Conservation (phyloP, 2,113 vertebrate genomes). For the Macrotus californicus region DNA sequence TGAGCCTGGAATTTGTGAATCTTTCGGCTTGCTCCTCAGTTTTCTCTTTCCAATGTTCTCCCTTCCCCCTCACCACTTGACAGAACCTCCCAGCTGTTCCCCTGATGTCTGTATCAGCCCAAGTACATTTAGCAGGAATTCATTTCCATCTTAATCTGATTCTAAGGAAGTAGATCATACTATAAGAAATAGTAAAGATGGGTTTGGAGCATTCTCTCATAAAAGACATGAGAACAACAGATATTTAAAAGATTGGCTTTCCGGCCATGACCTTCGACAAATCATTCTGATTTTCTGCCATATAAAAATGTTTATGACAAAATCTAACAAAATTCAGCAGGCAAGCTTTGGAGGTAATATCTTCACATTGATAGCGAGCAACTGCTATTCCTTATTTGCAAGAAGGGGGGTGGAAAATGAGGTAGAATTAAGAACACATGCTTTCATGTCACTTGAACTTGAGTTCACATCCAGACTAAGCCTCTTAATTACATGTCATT, state of each 20-base stretch:
- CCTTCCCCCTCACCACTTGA: background rate
- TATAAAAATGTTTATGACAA: background rate
- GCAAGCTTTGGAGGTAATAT: background rate
- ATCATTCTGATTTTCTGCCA: conserved; percentile 15
- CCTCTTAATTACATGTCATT: background rate
- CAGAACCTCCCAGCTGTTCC: conserved; percentile 39
- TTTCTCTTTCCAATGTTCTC: background rate
- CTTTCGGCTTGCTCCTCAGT: background rate
- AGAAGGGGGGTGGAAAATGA: background rate
- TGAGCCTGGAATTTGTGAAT: background rate
- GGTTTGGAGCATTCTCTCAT: conserved; percentile 12
- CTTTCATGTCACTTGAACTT: background rate
- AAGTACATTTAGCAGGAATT: conserved; percentile 42
- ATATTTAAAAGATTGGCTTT: conserved; percentile 45
- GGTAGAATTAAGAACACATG: background rate
- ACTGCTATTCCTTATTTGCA: background rate
- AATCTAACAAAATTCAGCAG: background rate
- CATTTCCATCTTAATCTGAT: conserved; percentile 65
- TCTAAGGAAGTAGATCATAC: conserved; percentile 49
- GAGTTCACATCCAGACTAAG: background rate
- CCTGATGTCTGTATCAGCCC: conserved; percentile 44
- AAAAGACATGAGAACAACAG: conserved; percentile 50
- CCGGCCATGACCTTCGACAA: conserved; percentile 18
- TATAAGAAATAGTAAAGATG: conserved; percentile 50
- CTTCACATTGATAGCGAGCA: background rate